Evolutionary conservation across 2,113 vertebrate genomes (phyloP), one percentile per base, ranked within the genome.

Genomic region (Aegotheles bennettii): DNA sequence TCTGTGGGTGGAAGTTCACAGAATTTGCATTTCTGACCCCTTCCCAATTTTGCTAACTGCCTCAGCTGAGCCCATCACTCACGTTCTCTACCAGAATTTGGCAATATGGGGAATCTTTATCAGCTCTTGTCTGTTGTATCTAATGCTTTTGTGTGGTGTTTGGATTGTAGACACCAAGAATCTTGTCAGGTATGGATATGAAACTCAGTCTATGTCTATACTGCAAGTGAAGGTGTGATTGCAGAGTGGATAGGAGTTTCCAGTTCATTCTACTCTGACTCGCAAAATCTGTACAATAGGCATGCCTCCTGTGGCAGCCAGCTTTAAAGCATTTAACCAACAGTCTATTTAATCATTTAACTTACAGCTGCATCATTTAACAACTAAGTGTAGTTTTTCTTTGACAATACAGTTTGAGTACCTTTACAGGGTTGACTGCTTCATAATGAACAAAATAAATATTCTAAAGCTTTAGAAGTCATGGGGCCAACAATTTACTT

Each of bases 321-420:
- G 19, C 33, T 78, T 81, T 54, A 70, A 80, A 45, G 18, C 43
- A 92, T 51, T 94, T 90, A 77, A 65, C 64, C 18, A 25, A 45
- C 63, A 67, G 65, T 74, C 82, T 89, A 51, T 57, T 94, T 95
- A 97, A 97, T 95, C 56, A 88, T 90, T 87, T 95, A 18, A 65
- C 76, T 95, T 97, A 94, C 85, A 95, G 33, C 60, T 29, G 56
- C 61, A 80, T 90, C 70, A 86, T 96, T 96, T 96, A 94, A 15
- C 80, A 92, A 42, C 18, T 28, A 43, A 26, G 7, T 14, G 13
- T 38, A 16, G 70, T 74, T 65, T 89, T 84, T 48, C n/a, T 89
- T 86, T 95, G 73, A 90, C 59, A 91, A 51, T 74, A 42, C 33
- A 82, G 14, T 57, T 73, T 42, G 45, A 65, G 5, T 60, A 35